phyloP scores from a whole-genome alignment of 2,888 invertebrate genomes.

The Steinernema carpocapsae region DNA sequence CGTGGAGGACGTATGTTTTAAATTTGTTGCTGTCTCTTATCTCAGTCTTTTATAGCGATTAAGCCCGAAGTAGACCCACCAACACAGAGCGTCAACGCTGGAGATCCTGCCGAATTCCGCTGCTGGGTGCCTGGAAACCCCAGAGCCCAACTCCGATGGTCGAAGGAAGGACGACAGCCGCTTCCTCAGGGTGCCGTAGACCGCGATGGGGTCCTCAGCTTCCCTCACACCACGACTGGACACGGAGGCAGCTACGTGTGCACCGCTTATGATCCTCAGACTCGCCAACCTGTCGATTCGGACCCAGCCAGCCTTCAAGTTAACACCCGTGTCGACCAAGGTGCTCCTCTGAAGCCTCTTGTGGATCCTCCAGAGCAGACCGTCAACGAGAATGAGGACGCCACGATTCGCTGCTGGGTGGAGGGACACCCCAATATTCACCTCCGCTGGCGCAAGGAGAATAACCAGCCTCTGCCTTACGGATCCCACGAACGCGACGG shows the following conservation, averaged over 20 bases:
- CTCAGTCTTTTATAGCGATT: not conserved
- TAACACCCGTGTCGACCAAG: not conserved
- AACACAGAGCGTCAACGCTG: slow-evolving; percentile 76
- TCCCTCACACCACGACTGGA: slow-evolving; percentile 32
- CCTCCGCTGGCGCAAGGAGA: not conserved
- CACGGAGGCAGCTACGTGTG: slow-evolving; percentile 50
- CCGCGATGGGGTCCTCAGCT: slow-evolving; percentile 43
- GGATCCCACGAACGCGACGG: slow-evolving; percentile 47
- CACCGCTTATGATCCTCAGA: slow-evolving; percentile 59
- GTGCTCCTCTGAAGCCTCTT: slow-evolving; percentile 37
- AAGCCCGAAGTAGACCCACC: slow-evolving; percentile 72
- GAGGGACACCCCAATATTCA: not conserved
- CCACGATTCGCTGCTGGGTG: slow-evolving; percentile 69
- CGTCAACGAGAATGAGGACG: slow-evolving; percentile 68
- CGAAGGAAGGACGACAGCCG: slow-evolving; percentile 52
- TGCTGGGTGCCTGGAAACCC: slow-evolving; percentile 73
- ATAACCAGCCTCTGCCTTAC: slow-evolving; percentile 44
- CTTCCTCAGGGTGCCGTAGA: slow-evolving; percentile 63
- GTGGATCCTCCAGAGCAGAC: slow-evolving; percentile 56
- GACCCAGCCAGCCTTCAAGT: slow-evolving; percentile 60
- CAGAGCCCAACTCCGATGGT: slow-evolving; percentile 59
- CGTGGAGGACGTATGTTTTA: not conserved
- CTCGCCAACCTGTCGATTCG: slow-evolving; percentile 58
- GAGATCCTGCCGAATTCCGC: slow-evolving; percentile 75
- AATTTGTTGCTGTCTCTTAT: not conserved